These are phyloP conservation scores for Hirtodrosophila confusa DNA, from an alignment of 2,888 invertebrate species.

Conservation along the genomic window DNA sequence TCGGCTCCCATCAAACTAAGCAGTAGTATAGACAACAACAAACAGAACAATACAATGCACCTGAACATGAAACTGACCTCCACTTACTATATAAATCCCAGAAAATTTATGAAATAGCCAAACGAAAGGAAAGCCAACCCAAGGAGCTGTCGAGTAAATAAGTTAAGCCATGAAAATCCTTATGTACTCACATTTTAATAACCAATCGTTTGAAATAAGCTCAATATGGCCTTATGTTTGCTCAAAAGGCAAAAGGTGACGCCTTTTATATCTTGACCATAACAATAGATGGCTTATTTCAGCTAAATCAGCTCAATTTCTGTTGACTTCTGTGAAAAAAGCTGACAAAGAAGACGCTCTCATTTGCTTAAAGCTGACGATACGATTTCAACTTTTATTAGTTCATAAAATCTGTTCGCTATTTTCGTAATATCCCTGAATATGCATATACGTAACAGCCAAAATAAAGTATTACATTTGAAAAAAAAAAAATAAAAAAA, in stretches of 20 bases:
- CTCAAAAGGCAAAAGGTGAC: neutral
- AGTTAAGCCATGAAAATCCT: neutral
- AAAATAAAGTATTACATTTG: no score
- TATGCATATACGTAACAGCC: no score
- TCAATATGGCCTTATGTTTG: neutral
- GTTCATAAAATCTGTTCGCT: no score
- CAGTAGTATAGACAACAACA: constrained; percentile 8
- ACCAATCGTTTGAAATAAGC: no score
- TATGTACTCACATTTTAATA: no score
- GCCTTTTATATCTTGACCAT: neutral
- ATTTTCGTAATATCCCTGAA: no score
- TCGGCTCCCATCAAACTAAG: constrained; percentile 41
- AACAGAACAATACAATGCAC: constrained; percentile 17
- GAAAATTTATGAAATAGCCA: constrained; percentile 20
- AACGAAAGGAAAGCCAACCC: constrained; percentile 6
- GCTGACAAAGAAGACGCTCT: no score
- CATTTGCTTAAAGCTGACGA: no score
- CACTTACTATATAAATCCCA: constrained; percentile 35
- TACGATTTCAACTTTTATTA: no score
- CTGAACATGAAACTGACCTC: constrained; percentile 16
- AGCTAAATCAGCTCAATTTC: constrained; percentile 9
- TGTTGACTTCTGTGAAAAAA: no score
- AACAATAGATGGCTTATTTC: neutral
- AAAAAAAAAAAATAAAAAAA: no score
- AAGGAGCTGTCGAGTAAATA: neutral